A percentile compares a stretch with the other conserved stretches of the same genome.
Evolutionary conservation across 2,888 invertebrate genomes (phyloP).

Genomic region (Tortrix viridana): DNA sequence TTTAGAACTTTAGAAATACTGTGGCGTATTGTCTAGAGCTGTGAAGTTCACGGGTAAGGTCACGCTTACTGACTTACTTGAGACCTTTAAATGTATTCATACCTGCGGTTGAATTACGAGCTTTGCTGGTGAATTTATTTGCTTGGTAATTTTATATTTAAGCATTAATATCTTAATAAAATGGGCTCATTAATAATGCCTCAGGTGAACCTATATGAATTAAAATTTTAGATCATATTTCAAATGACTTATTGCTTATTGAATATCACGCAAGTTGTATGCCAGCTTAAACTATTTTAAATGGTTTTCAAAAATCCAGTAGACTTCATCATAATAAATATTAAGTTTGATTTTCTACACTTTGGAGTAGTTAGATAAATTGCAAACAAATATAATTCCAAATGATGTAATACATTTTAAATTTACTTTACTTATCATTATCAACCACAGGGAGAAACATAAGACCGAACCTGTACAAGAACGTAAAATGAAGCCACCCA

Average conservation of each 20-base stretch:
- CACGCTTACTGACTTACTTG: conserved; percentile 36
- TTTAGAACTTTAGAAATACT: conserved; percentile 47
- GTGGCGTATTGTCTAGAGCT: conserved; percentile 54
- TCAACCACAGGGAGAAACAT: background rate
- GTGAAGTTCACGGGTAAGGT: conserved; percentile 57
- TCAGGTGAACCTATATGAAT: conserved; percentile 19
- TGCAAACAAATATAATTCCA: too few species aligned
- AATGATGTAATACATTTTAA: background rate
- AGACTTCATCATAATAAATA: too few species aligned
- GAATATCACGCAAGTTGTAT: background rate
- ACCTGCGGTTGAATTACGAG: conserved; percentile 21
- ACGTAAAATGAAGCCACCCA: conserved; percentile 49
- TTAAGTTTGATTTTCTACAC: too few species aligned
- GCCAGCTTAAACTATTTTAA: background rate
- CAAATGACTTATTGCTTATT: conserved; percentile 27
- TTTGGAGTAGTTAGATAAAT: too few species aligned
- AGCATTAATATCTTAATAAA: conserved; percentile 39
- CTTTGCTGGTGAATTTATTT: conserved; percentile 39
- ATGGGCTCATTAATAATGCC: conserved; percentile 38
- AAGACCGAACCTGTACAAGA: background rate
- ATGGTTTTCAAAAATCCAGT: too few species aligned
- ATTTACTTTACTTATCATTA: background rate
- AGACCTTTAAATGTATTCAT: conserved; percentile 31
- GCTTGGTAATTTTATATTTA: conserved; percentile 40
- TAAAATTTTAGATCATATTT: conserved; percentile 33